Conservation (phyloP, 2,797 vertebrate genomes). For the Scyliorhinus canicula region DNA sequence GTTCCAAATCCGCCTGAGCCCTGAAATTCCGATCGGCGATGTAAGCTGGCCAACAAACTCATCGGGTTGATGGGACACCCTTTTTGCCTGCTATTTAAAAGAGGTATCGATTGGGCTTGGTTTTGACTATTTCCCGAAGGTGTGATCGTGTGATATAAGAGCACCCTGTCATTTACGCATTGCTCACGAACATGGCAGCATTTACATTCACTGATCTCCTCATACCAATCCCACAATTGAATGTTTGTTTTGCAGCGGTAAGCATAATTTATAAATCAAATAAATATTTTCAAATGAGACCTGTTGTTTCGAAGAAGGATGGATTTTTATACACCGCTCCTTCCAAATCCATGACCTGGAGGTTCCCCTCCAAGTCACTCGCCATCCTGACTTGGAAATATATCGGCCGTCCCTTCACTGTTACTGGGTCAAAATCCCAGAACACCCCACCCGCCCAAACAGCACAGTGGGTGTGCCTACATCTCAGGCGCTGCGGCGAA, state of each 20-base stretch:
- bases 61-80: background rate
- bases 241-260: background rate
- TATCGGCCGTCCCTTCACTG: too few relatives aligned
- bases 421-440: too few relatives aligned
- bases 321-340: background rate
- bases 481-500: too few relatives aligned
- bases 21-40: background rate
- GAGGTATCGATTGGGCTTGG: background rate
- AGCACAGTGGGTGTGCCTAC: too few relatives aligned
- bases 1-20: background rate
- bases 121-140: too few relatives aligned
- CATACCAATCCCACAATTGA: background rate
- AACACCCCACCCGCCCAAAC: too few relatives aligned
- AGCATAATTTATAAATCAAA: background rate
- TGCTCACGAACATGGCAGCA: background rate
- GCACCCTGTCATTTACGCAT: background rate
- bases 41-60: background rate
- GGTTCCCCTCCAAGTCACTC: too few relatives aligned
- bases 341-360: too few relatives aligned
- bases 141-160: background rate
- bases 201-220: background rate
- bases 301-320: background rate
- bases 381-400: too few relatives aligned
- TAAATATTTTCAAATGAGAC: background rate
- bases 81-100: background rate